Evolutionary conservation across 2,888 invertebrate species (phyloP).

Genomic region (Cerceris rybyensis): DNA sequence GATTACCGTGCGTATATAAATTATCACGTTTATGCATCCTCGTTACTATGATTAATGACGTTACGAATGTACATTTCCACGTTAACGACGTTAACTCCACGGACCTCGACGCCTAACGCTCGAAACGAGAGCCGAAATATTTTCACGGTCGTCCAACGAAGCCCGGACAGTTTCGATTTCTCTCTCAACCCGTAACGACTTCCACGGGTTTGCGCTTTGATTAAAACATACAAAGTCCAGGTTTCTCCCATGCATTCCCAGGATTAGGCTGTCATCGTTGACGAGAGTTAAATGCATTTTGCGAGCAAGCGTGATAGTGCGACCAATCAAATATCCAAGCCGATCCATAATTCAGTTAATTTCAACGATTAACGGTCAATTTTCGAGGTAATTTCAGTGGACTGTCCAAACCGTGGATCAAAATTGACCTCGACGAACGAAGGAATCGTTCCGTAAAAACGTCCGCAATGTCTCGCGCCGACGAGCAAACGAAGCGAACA

Average conservation of each 20-base stretch:
- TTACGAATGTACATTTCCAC: background rate
- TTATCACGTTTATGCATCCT: conserved; percentile 6
- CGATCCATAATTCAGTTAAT: background rate
- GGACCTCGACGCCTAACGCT: background rate
- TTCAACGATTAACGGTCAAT: background rate
- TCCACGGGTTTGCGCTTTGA: conserved; percentile 38
- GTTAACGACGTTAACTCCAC: conserved; percentile 13
- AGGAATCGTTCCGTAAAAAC: background rate
- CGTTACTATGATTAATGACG: conserved; percentile 17
- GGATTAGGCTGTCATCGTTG: conserved; percentile 26
- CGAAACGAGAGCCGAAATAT: conserved; percentile 36
- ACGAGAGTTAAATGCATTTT: background rate
- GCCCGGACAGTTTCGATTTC: conserved; percentile 40
- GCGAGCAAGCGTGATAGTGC: background rate
- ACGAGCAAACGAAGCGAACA: background rate
- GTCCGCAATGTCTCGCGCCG: background rate
- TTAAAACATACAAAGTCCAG: conserved; percentile 49
- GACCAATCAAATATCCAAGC: background rate
- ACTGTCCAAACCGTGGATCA: too few species aligned
- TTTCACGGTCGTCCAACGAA: conserved; percentile 12
- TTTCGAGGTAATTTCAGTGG: background rate
- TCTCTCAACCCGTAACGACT: conserved; percentile 42
- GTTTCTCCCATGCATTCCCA: background rate
- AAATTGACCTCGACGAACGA: background rate
- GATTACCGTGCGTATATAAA: background rate